These are phyloP conservation scores for Leucoraja ocellata DNA, from an alignment of 2,797 vertebrate species.

Conservation along the genomic window DNA sequence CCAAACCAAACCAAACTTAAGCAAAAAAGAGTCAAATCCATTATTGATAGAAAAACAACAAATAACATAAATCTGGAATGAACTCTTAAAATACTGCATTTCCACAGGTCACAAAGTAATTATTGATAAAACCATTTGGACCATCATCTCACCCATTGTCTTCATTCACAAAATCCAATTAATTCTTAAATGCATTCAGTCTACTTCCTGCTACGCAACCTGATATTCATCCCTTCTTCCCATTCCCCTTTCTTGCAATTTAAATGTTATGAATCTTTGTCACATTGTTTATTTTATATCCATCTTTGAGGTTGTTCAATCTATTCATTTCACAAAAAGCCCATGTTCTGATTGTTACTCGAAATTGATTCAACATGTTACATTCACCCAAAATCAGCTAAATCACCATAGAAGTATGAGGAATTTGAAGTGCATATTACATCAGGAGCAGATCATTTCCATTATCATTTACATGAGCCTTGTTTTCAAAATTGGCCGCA, in stretches of 20 bases:
- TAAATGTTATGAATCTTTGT: not conserved
- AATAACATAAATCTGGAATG: not conserved
- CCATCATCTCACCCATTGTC: not conserved
- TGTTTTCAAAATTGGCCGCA: not conserved
- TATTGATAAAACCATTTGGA: not conserved
- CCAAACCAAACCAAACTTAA: not conserved
- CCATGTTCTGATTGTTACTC: not conserved
- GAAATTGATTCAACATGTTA: not conserved
- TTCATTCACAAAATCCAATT: not conserved
- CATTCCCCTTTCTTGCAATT: not conserved
- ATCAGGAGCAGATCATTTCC: not conserved
- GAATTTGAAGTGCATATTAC: not conserved
- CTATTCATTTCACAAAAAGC: not conserved
- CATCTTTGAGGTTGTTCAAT: not conserved
- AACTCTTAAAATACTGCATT: not conserved
- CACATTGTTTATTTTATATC: not conserved
- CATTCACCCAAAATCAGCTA: not conserved
- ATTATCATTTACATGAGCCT: not conserved
- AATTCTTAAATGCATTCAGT: not conserved
- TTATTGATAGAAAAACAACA: not conserved
- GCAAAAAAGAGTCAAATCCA: not conserved
- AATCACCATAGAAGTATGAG: not conserved
- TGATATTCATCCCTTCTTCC: not conserved
- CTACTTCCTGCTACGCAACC: not conserved
- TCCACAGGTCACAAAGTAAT: not conserved